Conservation (phyloP, 2,888 invertebrate genomes). For the Melieria omissa region DNA sequence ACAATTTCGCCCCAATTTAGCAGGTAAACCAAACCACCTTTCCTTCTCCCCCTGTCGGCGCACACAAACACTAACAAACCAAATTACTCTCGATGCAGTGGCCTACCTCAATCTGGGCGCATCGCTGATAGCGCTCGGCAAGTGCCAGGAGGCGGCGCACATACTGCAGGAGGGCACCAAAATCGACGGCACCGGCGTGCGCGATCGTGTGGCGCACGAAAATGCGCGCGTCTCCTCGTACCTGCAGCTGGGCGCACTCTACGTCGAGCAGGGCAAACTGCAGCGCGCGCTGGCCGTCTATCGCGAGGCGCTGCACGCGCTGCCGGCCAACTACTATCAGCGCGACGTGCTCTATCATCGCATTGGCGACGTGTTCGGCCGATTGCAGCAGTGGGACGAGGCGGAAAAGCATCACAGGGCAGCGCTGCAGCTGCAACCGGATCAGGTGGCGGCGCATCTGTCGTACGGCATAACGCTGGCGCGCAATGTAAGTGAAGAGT, state of each 20-base stretch:
- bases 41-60: not conserved
- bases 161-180: conserved; percentile 84
- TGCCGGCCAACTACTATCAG: conserved; percentile 81
- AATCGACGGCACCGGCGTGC: conserved; percentile 86
- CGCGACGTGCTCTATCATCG: conserved; percentile 77
- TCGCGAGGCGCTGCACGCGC: conserved; percentile 83
- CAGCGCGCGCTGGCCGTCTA: conserved; percentile 88
- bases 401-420: conserved; percentile 90
- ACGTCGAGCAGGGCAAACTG: conserved; percentile 84
- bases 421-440: conserved; percentile 83
- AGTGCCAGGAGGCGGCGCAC: conserved; percentile 84
- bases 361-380: conserved; percentile 87
- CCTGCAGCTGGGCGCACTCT: conserved; percentile 86
- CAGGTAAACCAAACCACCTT: conserved; percentile 78
- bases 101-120: conserved; percentile 94
- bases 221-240: conserved; percentile 91
- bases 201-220: conserved; percentile 89
- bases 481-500: conserved; percentile 78
- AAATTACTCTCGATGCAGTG: conserved; percentile 71
- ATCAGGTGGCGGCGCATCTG: conserved; percentile 89
- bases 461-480: conserved; percentile 91
- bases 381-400: conserved; percentile 83
- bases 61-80: not conserved
- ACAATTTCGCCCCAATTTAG: conserved; percentile 91
- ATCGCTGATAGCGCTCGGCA: conserved; percentile 84